These are phyloP conservation scores for Flexamia atlantica DNA, from an alignment of 2,888 invertebrate species.

Conservation along the genomic window DNA sequence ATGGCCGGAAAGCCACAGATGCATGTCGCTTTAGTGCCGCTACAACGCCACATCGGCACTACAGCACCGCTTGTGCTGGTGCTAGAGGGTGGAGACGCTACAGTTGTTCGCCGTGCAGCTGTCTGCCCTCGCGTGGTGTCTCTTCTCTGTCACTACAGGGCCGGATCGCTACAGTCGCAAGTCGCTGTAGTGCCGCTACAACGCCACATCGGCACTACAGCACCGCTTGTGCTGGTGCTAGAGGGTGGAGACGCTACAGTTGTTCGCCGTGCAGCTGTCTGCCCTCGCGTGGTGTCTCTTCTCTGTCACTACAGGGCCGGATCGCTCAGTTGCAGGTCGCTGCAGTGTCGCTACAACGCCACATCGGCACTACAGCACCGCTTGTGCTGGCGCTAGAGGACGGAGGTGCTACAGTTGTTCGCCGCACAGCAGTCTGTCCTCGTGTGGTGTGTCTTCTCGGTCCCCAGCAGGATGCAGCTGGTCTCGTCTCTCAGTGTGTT, in stretches of 20 bases:
- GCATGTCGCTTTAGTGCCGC: too few relatives aligned
- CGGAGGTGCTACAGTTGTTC: conserved; percentile 36
- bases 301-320: conserved; percentile 1
- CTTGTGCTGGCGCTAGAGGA: conserved; percentile 18
- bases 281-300: conserved; percentile 4
- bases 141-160: too few relatives aligned
- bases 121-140: neutral
- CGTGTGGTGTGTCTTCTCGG: conserved; percentile 20
- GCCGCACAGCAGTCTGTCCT: conserved; percentile 38
- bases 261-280: conserved; percentile 25
- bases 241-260: conserved; percentile 36
- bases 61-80: neutral
- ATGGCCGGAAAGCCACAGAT: too few relatives aligned
- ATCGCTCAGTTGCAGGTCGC: neutral
- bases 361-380: conserved; percentile 23
- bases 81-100: conserved; percentile 10
- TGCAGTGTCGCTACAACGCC: conserved; percentile 21
- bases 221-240: conserved; percentile 4
- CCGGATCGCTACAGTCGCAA: too few relatives aligned
- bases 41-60: conserved; percentile 18
- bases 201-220: conserved; percentile 13
- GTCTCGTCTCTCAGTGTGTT: conserved; percentile 57
- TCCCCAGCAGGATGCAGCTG: conserved; percentile 49
- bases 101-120: neutral
- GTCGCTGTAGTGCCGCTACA: neutral